phyloP scores from a whole-genome alignment of 2,888 invertebrate species.

The Priocnemis perturbator region DNA sequence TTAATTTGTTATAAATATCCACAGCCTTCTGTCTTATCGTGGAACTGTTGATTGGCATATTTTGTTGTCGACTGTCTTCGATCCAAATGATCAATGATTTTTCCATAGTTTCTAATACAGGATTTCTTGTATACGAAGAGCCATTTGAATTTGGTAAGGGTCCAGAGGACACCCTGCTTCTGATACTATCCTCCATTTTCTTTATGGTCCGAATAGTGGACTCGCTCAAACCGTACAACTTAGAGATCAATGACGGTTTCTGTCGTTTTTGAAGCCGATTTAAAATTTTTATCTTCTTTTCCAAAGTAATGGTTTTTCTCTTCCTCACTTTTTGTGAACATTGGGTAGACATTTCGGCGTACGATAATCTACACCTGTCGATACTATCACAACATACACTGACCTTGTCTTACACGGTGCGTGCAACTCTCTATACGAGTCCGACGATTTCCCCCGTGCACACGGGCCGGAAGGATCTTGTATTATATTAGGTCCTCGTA shows the following conservation, averaged over 20 bases:
- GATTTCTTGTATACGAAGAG: slow-evolving; percentile 9
- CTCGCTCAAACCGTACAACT: slow-evolving; percentile 9
- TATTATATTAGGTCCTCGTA: too few relatives aligned
- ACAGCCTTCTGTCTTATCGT: slow-evolving; percentile 6
- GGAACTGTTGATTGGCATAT: not conserved
- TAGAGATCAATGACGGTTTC: slow-evolving; percentile 5
- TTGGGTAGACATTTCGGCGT: too few relatives aligned
- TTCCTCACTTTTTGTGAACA: too few relatives aligned
- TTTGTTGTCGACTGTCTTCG: slow-evolving; percentile 1
- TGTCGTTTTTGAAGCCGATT: slow-evolving; percentile 11
- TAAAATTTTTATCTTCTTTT: too few relatives aligned
- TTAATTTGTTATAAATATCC: slow-evolving; percentile 8
- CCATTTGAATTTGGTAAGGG: slow-evolving; percentile 2
- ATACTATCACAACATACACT: too few relatives aligned
- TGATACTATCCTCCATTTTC: slow-evolving; percentile 12
- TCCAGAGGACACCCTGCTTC: slow-evolving; percentile 3
- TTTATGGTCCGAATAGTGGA: slow-evolving; percentile 15
- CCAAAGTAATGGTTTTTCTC: too few relatives aligned
- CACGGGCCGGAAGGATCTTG: too few relatives aligned
- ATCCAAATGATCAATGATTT: slow-evolving; percentile 7
- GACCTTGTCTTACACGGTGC: too few relatives aligned
- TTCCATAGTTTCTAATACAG: slow-evolving; percentile 7
- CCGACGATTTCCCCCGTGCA: too few relatives aligned
- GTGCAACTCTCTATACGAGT: too few relatives aligned
- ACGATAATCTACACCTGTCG: too few relatives aligned